Percentiles rank a stretch among this genome's conserved stretches.
Conservation (phyloP, 2,113 vertebrate genomes). For the Tenebrosternarchus preto region DNA sequence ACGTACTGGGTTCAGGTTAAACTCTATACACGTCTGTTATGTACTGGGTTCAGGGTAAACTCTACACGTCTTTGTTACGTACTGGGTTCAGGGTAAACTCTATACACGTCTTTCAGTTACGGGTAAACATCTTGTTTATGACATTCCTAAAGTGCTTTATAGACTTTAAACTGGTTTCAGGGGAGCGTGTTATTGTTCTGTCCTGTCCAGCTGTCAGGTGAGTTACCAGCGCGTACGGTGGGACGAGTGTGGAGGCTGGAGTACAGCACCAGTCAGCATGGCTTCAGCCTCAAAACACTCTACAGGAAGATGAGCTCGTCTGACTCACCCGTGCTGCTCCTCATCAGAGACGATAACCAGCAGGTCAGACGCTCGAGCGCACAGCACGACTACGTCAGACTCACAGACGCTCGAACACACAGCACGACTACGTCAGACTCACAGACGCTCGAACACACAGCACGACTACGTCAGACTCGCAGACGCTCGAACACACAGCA, state of each 20-base stretch:
- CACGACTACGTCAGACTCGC: no score
- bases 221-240: constrained; percentile 75
- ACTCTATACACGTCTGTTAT: no score
- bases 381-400: neutral
- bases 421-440: neutral
- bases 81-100: neutral
- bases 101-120: no score
- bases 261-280: constrained; percentile 74
- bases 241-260: constrained; percentile 71
- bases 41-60: no score
- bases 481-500: no score
- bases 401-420: neutral
- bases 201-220: constrained; percentile 67
- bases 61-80: no score
- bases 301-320: constrained; percentile 72
- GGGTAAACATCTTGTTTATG: neutral
- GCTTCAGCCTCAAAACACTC: constrained; percentile 77
- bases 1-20: no score
- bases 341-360: constrained; percentile 74
- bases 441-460: neutral
- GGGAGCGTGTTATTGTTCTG: neutral
- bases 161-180: no score
- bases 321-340: constrained; percentile 73
- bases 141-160: neutral
- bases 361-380: constrained; percentile 64